Percentiles rank a stretch among this genome's conserved stretches.
Evolutionary conservation across 2,888 invertebrate species (phyloP).

Genomic region (Villa cingulata): DNA sequence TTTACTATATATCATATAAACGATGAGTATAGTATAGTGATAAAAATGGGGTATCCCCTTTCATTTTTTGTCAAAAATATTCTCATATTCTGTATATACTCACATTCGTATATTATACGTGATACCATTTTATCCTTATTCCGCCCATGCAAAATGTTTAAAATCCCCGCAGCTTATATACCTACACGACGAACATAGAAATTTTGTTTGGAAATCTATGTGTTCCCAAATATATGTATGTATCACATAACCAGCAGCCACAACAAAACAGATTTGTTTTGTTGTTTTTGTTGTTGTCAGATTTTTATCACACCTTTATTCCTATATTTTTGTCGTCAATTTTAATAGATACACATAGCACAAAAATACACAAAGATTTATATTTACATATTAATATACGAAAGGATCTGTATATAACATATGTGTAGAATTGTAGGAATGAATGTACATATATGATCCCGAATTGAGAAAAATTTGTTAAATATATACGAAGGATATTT

Average conservation of each 20-base stretch:
- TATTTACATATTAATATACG: background rate
- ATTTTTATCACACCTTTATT: background rate
- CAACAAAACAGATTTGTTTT: too few relatives aligned
- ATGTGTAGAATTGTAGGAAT: background rate
- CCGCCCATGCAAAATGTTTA: background rate
- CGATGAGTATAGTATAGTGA: too few relatives aligned
- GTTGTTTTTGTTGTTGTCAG: background rate
- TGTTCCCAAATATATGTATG: too few relatives aligned
- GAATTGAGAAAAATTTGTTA: too few relatives aligned
- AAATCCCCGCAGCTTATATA: background rate
- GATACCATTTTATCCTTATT: background rate
- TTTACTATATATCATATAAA: too few relatives aligned
- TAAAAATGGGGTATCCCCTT: too few relatives aligned
- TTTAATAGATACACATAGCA: background rate
- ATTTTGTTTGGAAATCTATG: too few relatives aligned
- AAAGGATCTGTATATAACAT: background rate
- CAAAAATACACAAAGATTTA: background rate
- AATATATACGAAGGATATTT: slow-evolving; percentile 5
- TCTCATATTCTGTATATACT: background rate
- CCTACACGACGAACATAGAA: too few relatives aligned
- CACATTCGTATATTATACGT: background rate
- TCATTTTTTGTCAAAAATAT: too few relatives aligned
- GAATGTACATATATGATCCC: too few relatives aligned
- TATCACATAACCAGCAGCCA: too few relatives aligned
- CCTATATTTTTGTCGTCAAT: background rate